A percentile compares a stretch with the other conserved stretches of the same genome.
These are phyloP conservation scores for Chitala chitala DNA, from an alignment of 2,113 vertebrate species.

Conservation along the genomic window DNA sequence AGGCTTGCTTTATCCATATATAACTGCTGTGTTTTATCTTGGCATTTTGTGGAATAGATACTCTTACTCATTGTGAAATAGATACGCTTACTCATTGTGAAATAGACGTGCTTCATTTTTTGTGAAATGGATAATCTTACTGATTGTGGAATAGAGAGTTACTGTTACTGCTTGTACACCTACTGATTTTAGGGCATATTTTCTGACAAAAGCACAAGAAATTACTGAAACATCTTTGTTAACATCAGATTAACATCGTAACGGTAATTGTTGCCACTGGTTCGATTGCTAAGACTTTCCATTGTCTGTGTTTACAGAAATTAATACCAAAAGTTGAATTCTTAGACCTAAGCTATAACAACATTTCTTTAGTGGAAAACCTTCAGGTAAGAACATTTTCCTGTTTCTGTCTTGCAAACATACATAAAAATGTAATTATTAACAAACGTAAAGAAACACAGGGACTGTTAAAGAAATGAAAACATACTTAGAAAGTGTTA, in stretches of 20 bases:
- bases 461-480: not conserved
- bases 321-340: slow-evolving; percentile 91
- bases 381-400: slow-evolving; percentile 69
- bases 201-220: too few species aligned
- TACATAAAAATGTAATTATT: too few species aligned
- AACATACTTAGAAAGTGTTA: too few species aligned
- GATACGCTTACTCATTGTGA: not conserved
- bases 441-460: not conserved
- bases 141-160: too few species aligned
- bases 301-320: slow-evolving; percentile 66
- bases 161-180: too few species aligned
- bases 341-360: slow-evolving; percentile 91
- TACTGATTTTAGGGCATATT: too few species aligned
- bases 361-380: slow-evolving; percentile 79
- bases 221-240: too few species aligned
- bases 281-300: not conserved
- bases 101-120: not conserved
- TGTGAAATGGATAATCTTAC: not conserved
- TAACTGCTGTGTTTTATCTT: too few species aligned
- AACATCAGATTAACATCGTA: not conserved
- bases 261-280: not conserved
- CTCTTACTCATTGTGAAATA: too few species aligned
- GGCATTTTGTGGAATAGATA: too few species aligned
- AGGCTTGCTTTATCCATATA: too few species aligned
- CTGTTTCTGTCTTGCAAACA: not conserved